phyloP scores from a whole-genome alignment of 92 coral and sea anemone genomes.

The Actinernus sp. region DNA sequence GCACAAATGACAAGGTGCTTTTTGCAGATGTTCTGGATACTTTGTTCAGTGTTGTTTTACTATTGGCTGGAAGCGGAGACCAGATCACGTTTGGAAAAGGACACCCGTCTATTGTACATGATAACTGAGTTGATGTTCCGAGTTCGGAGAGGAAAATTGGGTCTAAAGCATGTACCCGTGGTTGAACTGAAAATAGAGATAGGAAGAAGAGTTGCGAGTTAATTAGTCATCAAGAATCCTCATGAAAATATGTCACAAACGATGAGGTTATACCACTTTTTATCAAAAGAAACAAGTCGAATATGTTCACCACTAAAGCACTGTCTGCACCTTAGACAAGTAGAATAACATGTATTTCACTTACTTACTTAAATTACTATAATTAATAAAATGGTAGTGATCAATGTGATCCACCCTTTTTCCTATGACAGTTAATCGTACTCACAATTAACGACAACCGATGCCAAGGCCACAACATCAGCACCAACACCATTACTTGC shows the following conservation, averaged over 20 bases:
- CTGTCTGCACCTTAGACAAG: no score
- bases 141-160: not conserved
- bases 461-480: not conserved
- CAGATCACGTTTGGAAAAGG: slow-evolving; percentile 1
- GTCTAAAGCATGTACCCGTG: not conserved
- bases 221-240: not conserved
- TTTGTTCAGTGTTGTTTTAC: not conserved
- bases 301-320: no score
- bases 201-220: not conserved
- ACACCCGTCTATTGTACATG: slow-evolving; percentile 1
- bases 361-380: no score
- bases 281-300: no score
- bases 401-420: not conserved
- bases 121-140: not conserved
- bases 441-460: slow-evolving; percentile 5
- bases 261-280: no score
- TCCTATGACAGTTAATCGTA: not conserved
- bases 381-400: no score
- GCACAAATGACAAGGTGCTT: not conserved
- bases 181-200: not conserved
- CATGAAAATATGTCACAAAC: no score
- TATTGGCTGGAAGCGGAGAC: not conserved
- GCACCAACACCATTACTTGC: slow-evolving; percentile 16
- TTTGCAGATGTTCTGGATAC: not conserved
- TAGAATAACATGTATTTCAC: no score